phyloP scores from a whole-genome alignment of 2,888 invertebrate genomes.

The Thecocarcelia acutangulata region DNA sequence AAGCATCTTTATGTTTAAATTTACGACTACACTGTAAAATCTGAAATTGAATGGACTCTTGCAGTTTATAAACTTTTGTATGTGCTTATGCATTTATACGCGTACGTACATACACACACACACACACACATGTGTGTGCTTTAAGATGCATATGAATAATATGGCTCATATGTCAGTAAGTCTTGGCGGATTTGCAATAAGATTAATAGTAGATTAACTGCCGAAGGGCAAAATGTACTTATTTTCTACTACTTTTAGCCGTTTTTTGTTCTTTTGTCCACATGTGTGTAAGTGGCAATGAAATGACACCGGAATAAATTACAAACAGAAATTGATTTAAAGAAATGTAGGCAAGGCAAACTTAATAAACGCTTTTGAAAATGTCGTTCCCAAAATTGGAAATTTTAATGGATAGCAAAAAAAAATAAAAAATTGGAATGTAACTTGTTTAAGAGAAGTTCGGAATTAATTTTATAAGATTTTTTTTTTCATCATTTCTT shows the following conservation, averaged over 20 bases:
- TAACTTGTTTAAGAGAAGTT: neutral
- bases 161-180: constrained; percentile 68
- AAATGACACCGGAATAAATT: constrained; percentile 54
- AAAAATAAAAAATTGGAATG: too few species aligned
- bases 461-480: neutral
- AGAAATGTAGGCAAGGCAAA: constrained; percentile 26
- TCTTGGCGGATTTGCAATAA: constrained; percentile 69
- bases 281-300: constrained; percentile 50
- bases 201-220: constrained; percentile 70
- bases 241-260: constrained; percentile 40
- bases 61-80: constrained; percentile 32
- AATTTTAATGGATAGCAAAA: too few species aligned
- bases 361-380: constrained; percentile 12
- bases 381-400: constrained; percentile 9
- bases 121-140: too few species aligned
- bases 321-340: constrained; percentile 60
- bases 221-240: constrained; percentile 59
- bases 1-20: constrained; percentile 57
- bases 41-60: constrained; percentile 58
- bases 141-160: constrained; percentile 57
- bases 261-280: constrained; percentile 28
- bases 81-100: constrained; percentile 21
- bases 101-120: too few species aligned
- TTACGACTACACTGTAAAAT: constrained; percentile 62
- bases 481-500: too few species aligned